A percentile compares a stretch with the other conserved stretches of the same genome.
Evolutionary conservation across 2,113 vertebrate species (phyloP).

Genomic region (Apaloderma vittatum): DNA sequence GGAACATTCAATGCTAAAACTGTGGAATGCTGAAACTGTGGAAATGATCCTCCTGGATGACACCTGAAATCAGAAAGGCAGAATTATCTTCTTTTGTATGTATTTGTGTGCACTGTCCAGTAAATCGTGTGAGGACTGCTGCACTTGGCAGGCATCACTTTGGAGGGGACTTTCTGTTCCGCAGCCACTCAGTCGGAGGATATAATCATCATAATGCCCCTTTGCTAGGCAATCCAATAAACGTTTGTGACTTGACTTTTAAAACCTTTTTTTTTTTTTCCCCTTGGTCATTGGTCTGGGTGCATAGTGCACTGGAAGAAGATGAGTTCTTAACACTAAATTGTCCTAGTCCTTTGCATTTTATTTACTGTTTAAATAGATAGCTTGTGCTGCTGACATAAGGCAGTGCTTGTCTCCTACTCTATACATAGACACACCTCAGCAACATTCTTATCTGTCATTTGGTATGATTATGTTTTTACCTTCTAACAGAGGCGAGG

Average conservation of each 20-base stretch:
- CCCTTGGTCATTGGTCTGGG: background rate
- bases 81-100: background rate
- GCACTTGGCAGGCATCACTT: background rate
- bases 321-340: background rate
- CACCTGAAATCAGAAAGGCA: background rate
- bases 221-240: background rate
- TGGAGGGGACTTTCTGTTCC: slow-evolving; percentile 1
- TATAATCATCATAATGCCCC: background rate
- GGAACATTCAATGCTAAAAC: background rate
- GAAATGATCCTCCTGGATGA: background rate
- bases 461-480: background rate
- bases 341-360: background rate
- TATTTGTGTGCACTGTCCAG: background rate
- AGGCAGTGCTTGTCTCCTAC: background rate
- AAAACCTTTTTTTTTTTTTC: background rate
- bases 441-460: background rate
- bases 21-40: slow-evolving; percentile 1
- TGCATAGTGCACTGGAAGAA: background rate
- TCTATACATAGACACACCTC: background rate
- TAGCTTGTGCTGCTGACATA: background rate
- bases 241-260: background rate
- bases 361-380: background rate
- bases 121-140: background rate
- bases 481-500: background rate
- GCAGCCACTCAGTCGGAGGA: background rate